Evolutionary conservation across 2,888 invertebrate genomes (phyloP).

Genomic region (Peribatodes rhomboidaria): DNA sequence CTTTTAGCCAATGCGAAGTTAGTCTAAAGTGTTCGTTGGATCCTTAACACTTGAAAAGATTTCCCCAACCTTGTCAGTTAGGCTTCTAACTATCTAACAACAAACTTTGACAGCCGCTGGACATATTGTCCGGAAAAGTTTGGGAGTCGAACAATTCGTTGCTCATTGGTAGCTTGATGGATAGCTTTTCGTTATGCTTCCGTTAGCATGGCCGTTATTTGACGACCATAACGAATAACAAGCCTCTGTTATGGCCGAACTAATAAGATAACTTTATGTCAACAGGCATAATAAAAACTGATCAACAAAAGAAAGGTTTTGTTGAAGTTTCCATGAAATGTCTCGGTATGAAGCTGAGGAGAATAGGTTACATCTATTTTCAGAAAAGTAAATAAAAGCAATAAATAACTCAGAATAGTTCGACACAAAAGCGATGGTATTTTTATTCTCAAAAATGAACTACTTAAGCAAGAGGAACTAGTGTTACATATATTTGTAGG

Average conservation of each 20-base stretch:
- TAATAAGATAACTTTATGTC: not conserved
- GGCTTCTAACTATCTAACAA: slow-evolving; percentile 7
- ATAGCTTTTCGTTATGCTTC: slow-evolving; percentile 1
- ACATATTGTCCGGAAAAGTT: slow-evolving; percentile 16
- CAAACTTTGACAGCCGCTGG: slow-evolving; percentile 11
- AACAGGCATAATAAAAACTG: not conserved
- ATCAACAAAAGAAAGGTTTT: not conserved
- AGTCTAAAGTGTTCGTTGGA: too few relatives aligned
- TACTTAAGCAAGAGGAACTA: too few relatives aligned
- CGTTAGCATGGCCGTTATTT: not conserved
- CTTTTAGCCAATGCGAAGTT: too few relatives aligned
- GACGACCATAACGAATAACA: slow-evolving; percentile 7
- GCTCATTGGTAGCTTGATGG: slow-evolving; percentile 15
- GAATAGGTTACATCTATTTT: too few relatives aligned
- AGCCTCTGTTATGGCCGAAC: not conserved
- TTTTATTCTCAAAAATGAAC: too few relatives aligned
- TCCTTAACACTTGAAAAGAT: not conserved
- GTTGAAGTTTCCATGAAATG: not conserved
- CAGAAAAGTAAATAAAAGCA: too few relatives aligned
- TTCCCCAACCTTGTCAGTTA: not conserved
- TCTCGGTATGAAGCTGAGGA: not conserved
- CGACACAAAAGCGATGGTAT: too few relatives aligned
- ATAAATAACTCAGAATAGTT: too few relatives aligned
- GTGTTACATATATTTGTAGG: too few relatives aligned
- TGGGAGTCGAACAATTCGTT: slow-evolving; percentile 15